Evolutionary conservation across 2,113 vertebrate species (phyloP).

Genomic region (Malurus alboscapulatus): DNA sequence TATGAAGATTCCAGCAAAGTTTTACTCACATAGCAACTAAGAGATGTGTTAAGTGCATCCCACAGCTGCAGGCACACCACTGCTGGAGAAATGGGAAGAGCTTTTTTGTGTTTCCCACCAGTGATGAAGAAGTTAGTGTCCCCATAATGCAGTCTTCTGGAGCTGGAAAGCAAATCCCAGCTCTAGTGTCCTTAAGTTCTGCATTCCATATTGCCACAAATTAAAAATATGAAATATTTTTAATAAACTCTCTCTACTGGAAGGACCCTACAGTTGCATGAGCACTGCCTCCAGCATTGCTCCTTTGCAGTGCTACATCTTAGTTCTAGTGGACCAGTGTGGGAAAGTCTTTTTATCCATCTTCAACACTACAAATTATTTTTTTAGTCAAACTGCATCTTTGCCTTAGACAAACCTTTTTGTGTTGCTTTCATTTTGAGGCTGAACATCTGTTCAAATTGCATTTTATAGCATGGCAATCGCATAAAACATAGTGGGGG

Average conservation of each 20-base stretch:
- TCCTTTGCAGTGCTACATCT: not conserved
- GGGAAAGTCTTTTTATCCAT: not conserved
- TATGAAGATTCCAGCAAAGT: constrained; percentile 28
- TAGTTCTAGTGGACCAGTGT: not conserved
- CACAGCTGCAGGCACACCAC: constrained; percentile 14
- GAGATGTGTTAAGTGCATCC: constrained; percentile 22
- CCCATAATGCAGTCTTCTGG: constrained; percentile 3
- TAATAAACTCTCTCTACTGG: not conserved
- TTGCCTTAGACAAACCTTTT: not conserved
- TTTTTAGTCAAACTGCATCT: not conserved
- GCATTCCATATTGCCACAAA: constrained; percentile 77
- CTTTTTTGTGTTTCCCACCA: not conserved
- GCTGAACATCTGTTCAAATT: not conserved
- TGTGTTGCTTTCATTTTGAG: not conserved
- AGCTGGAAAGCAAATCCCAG: constrained; percentile 17
- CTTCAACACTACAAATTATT: not conserved
- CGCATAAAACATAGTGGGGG: not conserved
- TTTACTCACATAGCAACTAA: constrained; percentile 5
- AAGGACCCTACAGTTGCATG: not conserved
- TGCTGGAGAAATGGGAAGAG: not conserved
- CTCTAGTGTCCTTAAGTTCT: constrained; percentile 59
- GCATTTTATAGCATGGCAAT: not conserved
- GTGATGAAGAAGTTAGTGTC: constrained; percentile 19
- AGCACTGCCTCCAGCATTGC: not conserved
- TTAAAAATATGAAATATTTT: constrained; percentile 50